phyloP scores from a whole-genome alignment of 1,140 invertebrate genomes.

The Lepidotrigona ventralis region DNA sequence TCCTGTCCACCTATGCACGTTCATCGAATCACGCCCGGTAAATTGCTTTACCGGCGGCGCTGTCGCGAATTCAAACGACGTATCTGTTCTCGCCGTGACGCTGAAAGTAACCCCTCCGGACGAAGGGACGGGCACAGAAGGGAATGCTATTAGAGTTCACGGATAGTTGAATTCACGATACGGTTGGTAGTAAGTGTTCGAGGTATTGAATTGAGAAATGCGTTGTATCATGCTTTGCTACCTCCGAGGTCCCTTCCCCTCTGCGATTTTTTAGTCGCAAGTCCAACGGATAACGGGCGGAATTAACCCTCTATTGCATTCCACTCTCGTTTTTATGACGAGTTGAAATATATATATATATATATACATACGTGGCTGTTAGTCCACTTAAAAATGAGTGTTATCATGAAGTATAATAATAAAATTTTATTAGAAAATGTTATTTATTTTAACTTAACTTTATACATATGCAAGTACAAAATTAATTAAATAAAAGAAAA shows the following conservation, averaged over 20 bases:
- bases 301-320: no score
- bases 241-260: background rate
- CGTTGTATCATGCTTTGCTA: background rate
- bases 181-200: background rate
- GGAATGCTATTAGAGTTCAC: no score
- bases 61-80: conserved; percentile 25
- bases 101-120: conserved; percentile 17
- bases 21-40: conserved; percentile 25
- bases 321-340: no score
- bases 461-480: no score
- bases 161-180: background rate
- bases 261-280: background rate
- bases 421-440: no score
- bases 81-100: background rate
- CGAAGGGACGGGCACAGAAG: background rate
- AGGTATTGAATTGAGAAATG: background rate
- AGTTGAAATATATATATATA: no score
- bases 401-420: no score
- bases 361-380: no score
- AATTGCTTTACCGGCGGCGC: conserved; percentile 19
- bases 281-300: background rate
- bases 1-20: background rate
- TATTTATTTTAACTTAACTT: no score
- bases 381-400: no score
- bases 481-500: no score